Evolutionary conservation across 2,888 invertebrate genomes (phyloP).

Genomic region (Xestobium rufovillosum): DNA sequence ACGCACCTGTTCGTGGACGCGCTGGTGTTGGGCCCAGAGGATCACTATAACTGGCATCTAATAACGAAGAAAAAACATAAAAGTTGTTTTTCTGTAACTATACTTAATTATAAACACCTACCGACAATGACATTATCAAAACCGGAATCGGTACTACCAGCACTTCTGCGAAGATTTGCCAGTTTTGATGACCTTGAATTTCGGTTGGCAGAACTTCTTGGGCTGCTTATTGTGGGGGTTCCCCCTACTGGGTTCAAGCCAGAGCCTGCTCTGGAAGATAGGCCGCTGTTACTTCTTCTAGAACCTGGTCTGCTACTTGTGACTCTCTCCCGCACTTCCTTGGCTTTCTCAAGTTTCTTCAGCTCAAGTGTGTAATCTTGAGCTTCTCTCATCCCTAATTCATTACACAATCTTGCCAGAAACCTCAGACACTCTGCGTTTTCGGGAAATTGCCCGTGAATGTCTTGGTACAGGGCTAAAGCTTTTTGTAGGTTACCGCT

Average conservation of each 20-base stretch:
- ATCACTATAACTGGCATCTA: constrained; percentile 50
- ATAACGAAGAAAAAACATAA: constrained; percentile 21
- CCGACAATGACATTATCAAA: constrained; percentile 30
- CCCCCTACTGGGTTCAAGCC: constrained; percentile 46
- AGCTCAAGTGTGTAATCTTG: constrained; percentile 78
- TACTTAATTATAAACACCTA: no score
- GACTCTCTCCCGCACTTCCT: constrained; percentile 51
- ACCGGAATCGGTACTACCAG: constrained; percentile 40
- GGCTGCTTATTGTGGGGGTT: constrained; percentile 26
- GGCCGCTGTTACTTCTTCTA: constrained; percentile 48
- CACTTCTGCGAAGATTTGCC: constrained; percentile 34
- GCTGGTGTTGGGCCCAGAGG: constrained; percentile 51
- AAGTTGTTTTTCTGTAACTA: no score
- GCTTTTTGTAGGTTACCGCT: constrained; percentile 66
- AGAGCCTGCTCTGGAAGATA: constrained; percentile 51
- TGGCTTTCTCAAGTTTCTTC: constrained; percentile 56
- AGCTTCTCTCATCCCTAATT: constrained; percentile 85
- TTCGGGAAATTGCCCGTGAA: constrained; percentile 87
- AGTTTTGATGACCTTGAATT: constrained; percentile 32
- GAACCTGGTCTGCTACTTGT: constrained; percentile 53
- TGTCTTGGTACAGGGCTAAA: constrained; percentile 71
- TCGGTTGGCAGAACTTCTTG: constrained; percentile 31
- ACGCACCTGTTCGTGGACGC: constrained; percentile 49
- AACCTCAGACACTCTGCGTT: constrained; percentile 89
- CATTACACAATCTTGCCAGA: constrained; percentile 79